A percentile compares a stretch with the other conserved stretches of the same genome.
These are phyloP conservation scores for Frankliniella intonsa DNA, from an alignment of 2,888 invertebrate species.

Conservation along the genomic window DNA sequence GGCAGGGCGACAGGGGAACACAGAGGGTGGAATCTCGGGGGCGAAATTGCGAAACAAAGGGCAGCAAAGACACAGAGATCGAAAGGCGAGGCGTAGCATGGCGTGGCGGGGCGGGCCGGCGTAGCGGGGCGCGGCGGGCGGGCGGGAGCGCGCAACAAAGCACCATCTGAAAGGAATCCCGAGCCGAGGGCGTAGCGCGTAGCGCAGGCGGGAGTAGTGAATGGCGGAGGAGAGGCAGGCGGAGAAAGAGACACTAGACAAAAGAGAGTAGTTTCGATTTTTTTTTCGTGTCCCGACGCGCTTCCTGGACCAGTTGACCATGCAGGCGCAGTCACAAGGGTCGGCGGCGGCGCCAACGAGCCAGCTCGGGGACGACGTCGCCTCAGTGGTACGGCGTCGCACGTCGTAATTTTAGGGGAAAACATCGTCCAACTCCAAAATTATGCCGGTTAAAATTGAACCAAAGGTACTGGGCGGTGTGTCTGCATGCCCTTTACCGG, in stretches of 20 bases:
- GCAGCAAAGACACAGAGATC: constrained; percentile 16
- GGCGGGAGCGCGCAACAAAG: background rate
- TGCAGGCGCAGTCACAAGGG: background rate
- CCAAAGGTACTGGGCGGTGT: too few species aligned
- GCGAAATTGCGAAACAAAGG: constrained; percentile 24
- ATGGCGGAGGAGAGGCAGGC: background rate
- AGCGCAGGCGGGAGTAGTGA: background rate
- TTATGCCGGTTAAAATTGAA: too few species aligned
- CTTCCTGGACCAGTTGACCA: background rate
- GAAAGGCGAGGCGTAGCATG: background rate
- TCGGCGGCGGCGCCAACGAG: too few species aligned
- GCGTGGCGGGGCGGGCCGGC: background rate
- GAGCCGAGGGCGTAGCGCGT: background rate
- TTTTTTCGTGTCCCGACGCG: background rate
- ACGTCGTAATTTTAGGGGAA: too few species aligned
- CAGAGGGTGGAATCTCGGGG: background rate
- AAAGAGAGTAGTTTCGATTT: background rate
- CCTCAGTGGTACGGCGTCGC: too few species aligned
- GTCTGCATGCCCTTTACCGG: too few species aligned
- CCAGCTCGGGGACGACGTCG: too few species aligned
- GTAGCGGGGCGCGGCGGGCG: background rate
- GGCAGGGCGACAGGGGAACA: too few species aligned
- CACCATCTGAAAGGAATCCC: background rate
- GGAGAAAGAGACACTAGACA: background rate
- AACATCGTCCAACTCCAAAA: too few species aligned